phyloP scores from a whole-genome alignment of 2,888 invertebrate genomes.

The Aporophyla lueneburgensis region DNA sequence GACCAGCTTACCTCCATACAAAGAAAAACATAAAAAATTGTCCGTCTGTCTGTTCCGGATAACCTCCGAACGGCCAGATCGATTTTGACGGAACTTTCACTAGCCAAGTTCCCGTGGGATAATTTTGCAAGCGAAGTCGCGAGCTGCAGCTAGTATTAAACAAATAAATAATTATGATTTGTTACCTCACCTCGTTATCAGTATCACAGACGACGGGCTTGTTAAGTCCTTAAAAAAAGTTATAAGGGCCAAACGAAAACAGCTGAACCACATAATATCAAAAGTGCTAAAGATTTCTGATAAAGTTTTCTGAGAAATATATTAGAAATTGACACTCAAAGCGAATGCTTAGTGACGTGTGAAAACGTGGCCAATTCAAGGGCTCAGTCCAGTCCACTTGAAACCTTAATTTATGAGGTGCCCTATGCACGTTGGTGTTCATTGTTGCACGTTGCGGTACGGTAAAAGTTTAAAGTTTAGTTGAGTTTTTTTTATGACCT shows the following conservation, averaged over 20 bases:
- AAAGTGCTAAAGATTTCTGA: conserved; percentile 39
- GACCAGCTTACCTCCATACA: too few species aligned
- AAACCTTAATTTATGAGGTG: conserved; percentile 79
- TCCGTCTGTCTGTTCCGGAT: too few species aligned
- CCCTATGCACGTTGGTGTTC: conserved; percentile 68
- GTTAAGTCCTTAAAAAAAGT: not conserved
- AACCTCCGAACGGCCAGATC: too few species aligned
- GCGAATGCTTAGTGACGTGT: conserved; percentile 50
- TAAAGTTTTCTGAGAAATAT: conserved; percentile 51
- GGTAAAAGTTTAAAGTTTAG: conserved; percentile 4
- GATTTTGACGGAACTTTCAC: too few species aligned
- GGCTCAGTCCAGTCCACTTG: conserved; percentile 70
- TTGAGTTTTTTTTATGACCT: not conserved
- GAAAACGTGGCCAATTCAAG: conserved; percentile 68
- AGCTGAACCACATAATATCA: conserved; percentile 11
- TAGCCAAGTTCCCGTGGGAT: too few species aligned
- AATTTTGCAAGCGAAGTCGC: too few species aligned
- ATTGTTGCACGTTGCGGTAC: conserved; percentile 49
- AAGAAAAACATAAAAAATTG: too few species aligned
- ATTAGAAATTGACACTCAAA: conserved; percentile 55
- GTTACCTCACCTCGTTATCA: not conserved
- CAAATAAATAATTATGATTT: not conserved
- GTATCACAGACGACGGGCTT: not conserved
- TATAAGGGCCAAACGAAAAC: not conserved
- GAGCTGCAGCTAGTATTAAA: too few species aligned